Percentiles rank a stretch among this genome's conserved stretches.
These are phyloP conservation scores for Leptinotarsa defecta DNA, from an alignment of 1,140 invertebrate species.

Conservation along the genomic window DNA sequence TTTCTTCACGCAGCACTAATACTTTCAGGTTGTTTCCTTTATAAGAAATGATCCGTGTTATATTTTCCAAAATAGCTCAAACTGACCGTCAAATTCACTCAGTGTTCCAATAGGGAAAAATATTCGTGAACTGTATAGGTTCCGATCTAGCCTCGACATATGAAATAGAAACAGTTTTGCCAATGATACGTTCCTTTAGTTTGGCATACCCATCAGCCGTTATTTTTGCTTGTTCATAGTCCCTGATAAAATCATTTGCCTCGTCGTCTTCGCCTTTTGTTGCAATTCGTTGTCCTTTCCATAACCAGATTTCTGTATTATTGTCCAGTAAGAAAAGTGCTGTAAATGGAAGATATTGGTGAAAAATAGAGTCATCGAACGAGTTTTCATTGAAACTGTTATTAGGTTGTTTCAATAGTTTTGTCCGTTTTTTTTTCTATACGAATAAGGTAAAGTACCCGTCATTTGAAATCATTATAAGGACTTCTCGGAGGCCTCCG, in stretches of 20 bases:
- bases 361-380: too few species aligned
- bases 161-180: constrained; percentile 23
- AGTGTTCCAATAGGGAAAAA: constrained; percentile 38
- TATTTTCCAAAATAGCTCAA: too few species aligned
- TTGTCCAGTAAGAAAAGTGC: constrained; percentile 43
- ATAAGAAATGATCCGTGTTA: too few species aligned
- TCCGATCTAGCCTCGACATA: constrained; percentile 31
- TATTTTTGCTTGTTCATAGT: constrained; percentile 14
- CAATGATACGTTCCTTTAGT: constrained; percentile 27
- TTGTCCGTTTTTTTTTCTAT: too few species aligned
- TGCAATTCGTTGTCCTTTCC: constrained; percentile 30
- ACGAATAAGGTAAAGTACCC: too few species aligned
- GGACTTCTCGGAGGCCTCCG: too few species aligned
- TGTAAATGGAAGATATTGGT: constrained; percentile 15
- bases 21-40: too few species aligned
- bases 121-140: constrained; percentile 38
- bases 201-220: constrained; percentile 30
- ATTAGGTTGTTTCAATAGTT: too few species aligned
- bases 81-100: too few species aligned
- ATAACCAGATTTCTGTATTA: constrained; percentile 40
- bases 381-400: too few species aligned
- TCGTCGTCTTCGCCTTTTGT: background rate
- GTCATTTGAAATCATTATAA: too few species aligned
- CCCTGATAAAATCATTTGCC: background rate
- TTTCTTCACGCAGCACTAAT: too few species aligned